Percentiles rank a stretch among this genome's conserved stretches.
Evolutionary conservation across 1,140 invertebrate genomes (phyloP).

Genomic region (Musca domestica): DNA sequence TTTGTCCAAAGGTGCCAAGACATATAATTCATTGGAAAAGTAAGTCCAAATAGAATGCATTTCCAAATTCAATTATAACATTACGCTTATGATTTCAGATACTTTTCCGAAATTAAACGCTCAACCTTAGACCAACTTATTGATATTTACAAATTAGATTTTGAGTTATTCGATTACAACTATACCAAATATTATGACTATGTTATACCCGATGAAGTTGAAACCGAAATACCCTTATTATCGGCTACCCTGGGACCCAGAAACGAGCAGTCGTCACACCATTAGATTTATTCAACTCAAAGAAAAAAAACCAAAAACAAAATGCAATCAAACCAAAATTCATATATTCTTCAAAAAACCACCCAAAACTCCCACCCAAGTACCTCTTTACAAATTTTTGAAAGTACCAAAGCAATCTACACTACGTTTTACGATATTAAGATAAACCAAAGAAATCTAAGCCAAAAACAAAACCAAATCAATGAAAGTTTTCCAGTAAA

Average conservation of each 20-base stretch:
- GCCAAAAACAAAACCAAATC: slow-evolving; percentile 11
- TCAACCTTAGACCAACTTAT: slow-evolving; percentile 63
- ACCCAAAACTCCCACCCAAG: slow-evolving; percentile 17
- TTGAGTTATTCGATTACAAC: slow-evolving; percentile 68
- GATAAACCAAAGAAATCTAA: slow-evolving; percentile 3
- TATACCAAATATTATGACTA: slow-evolving; percentile 59
- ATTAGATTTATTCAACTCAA: background rate
- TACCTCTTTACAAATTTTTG: slow-evolving; percentile 13
- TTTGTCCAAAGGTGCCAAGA: slow-evolving; percentile 57
- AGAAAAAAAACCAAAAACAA: background rate
- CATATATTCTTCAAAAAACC: background rate
- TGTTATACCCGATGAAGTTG: slow-evolving; percentile 35
- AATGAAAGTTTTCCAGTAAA: slow-evolving; percentile 8
- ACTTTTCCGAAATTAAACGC: slow-evolving; percentile 63
- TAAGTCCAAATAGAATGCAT: slow-evolving; percentile 2
- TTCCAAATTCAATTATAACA: background rate
- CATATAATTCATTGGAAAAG: slow-evolving; percentile 57
- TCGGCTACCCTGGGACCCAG: background rate
- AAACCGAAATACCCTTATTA: background rate
- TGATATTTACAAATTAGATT: slow-evolving; percentile 71
- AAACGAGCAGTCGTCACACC: background rate
- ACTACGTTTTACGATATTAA: slow-evolving; percentile 2
- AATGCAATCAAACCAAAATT: background rate
- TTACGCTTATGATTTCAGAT: slow-evolving; percentile 40
- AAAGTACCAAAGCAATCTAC: slow-evolving; percentile 2